phyloP scores from a whole-genome alignment of 2,888 invertebrate species.

The Aphodius granarius region DNA sequence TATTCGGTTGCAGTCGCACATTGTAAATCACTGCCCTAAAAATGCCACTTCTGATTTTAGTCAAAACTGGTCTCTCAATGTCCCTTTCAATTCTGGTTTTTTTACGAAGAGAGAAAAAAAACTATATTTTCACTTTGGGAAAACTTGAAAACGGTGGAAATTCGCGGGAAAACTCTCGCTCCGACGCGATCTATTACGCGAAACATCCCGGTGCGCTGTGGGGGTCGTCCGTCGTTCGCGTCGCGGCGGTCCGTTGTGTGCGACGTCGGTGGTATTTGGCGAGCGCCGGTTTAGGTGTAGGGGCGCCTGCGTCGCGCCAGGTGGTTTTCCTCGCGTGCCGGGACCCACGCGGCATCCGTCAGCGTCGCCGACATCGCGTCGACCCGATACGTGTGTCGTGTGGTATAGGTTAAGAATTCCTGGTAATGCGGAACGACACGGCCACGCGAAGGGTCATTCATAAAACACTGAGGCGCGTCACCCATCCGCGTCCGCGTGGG shows the following conservation, averaged over 20 bases:
- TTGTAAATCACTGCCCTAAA: not conserved
- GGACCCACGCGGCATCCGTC: not conserved
- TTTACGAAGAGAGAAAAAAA: no score
- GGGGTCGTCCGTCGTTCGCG: constrained; percentile 16
- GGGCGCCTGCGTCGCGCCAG: constrained; percentile 10
- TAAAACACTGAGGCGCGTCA: not conserved
- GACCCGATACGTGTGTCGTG: constrained; percentile 15
- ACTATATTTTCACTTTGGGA: no score
- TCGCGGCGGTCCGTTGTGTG: constrained; percentile 28
- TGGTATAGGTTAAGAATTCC: constrained; percentile 32
- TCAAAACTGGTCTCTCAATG: not conserved
- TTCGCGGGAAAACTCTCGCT: not conserved
- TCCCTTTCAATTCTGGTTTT: not conserved
- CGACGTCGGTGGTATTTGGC: constrained; percentile 26
- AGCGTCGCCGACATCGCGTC: no score
- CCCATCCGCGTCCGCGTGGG: not conserved
- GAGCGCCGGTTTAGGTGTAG: not conserved
- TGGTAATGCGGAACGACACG: constrained; percentile 9
- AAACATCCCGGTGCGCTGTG: constrained; percentile 1
- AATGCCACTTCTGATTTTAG: not conserved
- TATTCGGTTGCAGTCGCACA: not conserved
- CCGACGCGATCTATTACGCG: not conserved
- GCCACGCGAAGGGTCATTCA: not conserved
- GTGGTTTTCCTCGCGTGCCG: not conserved
- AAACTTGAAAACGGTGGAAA: not conserved